These are phyloP conservation scores for Poecilus cupreus DNA, from an alignment of 2,888 invertebrate genomes.

Conservation along the genomic window DNA sequence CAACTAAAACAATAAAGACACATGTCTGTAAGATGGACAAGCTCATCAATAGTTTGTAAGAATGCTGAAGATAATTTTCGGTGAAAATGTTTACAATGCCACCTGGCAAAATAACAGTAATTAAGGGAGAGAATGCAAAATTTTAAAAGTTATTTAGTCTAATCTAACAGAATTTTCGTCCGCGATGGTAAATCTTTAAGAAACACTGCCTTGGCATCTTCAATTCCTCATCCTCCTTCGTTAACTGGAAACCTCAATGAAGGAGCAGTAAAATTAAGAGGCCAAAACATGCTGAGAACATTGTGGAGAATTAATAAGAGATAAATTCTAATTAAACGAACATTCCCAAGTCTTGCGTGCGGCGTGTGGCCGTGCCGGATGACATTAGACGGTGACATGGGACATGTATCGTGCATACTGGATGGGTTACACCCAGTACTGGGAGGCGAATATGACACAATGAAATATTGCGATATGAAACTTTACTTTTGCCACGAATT, in stretches of 20 bases:
- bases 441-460: neutral
- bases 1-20: no score
- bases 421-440: constrained; percentile 22
- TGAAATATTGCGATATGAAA: neutral
- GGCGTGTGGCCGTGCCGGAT: neutral
- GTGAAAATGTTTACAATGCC: no score
- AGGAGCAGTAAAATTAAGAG: constrained; percentile 46
- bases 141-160: no score
- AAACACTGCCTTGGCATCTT: no score
- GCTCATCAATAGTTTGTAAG: no score
- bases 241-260: neutral
- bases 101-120: no score
- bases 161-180: no score
- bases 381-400: constrained; percentile 29
- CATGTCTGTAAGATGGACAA: no score
- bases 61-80: no score
- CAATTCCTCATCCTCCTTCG: neutral
- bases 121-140: no score
- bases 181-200: no score
- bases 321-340: constrained; percentile 55
- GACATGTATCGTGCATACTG: neutral
- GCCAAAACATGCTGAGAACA: constrained; percentile 5
- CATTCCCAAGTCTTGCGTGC: constrained; percentile 32
- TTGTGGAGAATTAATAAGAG: constrained; percentile 55
- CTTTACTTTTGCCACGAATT: constrained; percentile 15